Base-by-base conservation (phyloP, 2,888 invertebrate genomes). In the Dryobota labecula region DNA sequence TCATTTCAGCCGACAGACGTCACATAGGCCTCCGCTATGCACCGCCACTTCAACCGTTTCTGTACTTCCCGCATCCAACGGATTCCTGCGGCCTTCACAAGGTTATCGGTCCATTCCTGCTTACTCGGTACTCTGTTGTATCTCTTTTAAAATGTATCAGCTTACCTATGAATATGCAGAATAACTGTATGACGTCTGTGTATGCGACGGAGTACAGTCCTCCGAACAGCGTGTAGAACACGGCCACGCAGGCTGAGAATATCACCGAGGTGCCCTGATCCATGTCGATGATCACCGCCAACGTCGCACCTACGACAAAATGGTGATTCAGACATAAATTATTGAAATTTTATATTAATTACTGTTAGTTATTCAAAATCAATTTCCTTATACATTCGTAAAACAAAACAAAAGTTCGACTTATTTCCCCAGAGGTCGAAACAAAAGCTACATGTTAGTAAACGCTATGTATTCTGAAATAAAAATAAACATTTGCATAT, bases 181-280 rank as follows among this genome's bases (percentile, higher is more conserved):
- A 99, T 60, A 99, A 97, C 94, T 99, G 99, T 87, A 99, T 99
- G 88, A 99, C 99, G 93, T 99, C 99, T 0, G 99, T 99, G 93
- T 99, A 99, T 1, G 99, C 99, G 76, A 99, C 99, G 68, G 99
- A 98, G 96, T 99, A 99, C 57, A 99, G 97, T 0, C 99, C 99
- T 2, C 99, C 99, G 93, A 99, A 99, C 66, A 99, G 97, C 1
- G 99, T 99, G 96, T 99, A 99, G 96, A 99, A 98, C 58, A 99
- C 98, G 27, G 99, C 99, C 86, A 99, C 99, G 92, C 98, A 98
- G 4, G 99, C 98, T 87, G 99, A 99, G 90, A 99, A 97, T 87
- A 99, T 98, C 77, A 99, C 99, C 43, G 99, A 98, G 15, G 98
- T 98, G 83, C 97, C 97, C 89, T 99, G 98, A 92, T 99, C 98